Evolutionary conservation across 2,797 vertebrate species (phyloP), one percentile per base, ranked within the genome.

Genomic region (Onychomys arenicola): DNA sequence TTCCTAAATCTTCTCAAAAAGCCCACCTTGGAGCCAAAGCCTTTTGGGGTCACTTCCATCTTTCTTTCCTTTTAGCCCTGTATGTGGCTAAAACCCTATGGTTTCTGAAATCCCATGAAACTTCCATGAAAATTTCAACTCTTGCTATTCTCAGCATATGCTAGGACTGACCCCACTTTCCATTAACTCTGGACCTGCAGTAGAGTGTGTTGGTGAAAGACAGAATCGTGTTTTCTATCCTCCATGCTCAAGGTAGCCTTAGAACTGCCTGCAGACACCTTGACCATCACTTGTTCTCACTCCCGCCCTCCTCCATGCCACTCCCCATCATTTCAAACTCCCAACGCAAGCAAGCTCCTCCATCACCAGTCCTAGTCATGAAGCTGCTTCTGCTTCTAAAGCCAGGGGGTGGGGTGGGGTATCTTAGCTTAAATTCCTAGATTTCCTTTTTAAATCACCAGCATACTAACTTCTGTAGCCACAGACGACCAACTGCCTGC

Each of bases 221-320:
- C 32, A 2, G 29, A 71, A 29, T n/a, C 25, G 17, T 12, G 19
- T 13, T 81, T 7, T 0, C 57, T 61, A 8, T 14, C 14, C 2
- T 0, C 27, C 3, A n/a, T 37, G 5, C 55, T 40, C n/a, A n/a
- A 7, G 59, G 43, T 23, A 73, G 9, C 1, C 6, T 0, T 6
- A 23, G 12, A 52, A 32, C 2, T 65, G 32, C 12, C 55, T 40
- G 34, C 16, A 14, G 16, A 40, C 16, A 4, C 21, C 0, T 9
- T 21, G 13, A 10, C 75, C 40, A 34, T 14, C 27, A 12, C 2
- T 21, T 16, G 1, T 9, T 37, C 59, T 6, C 52, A 59, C 7
- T 57, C 63, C 17, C 2, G 1, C 49, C 2, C 9, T 34, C 46
- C 25, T 19, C 17, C 1, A 19, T 25, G 27, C 25, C 9, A 29